phyloP scores from a whole-genome alignment of 35 echinoderm and acorn worm species.

The Amphiura filiformis region DNA sequence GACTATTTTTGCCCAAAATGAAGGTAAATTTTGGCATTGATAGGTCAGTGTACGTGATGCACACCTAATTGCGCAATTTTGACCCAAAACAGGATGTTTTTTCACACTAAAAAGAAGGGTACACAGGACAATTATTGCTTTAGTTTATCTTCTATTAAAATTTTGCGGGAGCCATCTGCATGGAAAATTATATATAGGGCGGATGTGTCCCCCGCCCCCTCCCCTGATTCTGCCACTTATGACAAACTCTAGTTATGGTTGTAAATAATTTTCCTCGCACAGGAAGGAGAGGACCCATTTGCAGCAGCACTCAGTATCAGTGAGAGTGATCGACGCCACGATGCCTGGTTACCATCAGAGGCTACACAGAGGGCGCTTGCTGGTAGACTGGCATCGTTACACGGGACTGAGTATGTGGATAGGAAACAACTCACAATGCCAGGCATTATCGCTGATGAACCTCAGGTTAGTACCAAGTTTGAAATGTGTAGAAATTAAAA shows the following conservation, averaged over 20 bases:
- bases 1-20: no score
- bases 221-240: background rate
- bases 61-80: no score
- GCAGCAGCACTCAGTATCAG: conserved; percentile 68
- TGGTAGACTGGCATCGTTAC: conserved; percentile 29
- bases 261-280: background rate
- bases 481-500: no score
- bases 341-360: conserved; percentile 81
- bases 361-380: conserved; percentile 58
- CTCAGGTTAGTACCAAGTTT: conserved; percentile 64
- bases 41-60: no score
- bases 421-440: conserved; percentile 93
- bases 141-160: no score
- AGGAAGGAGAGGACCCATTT: conserved; percentile 51
- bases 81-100: no score
- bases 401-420: conserved; percentile 77
- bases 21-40: no score
- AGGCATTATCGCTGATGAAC: conserved; percentile 79
- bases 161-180: no score
- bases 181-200: no score
- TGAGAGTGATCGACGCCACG: conserved; percentile 76
- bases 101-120: no score
- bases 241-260: background rate
- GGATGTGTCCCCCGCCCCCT: no score
- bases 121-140: no score